These are phyloP conservation scores for Hirtodrosophila trivittata DNA, from an alignment of 2,888 invertebrate species.

Conservation along the genomic window DNA sequence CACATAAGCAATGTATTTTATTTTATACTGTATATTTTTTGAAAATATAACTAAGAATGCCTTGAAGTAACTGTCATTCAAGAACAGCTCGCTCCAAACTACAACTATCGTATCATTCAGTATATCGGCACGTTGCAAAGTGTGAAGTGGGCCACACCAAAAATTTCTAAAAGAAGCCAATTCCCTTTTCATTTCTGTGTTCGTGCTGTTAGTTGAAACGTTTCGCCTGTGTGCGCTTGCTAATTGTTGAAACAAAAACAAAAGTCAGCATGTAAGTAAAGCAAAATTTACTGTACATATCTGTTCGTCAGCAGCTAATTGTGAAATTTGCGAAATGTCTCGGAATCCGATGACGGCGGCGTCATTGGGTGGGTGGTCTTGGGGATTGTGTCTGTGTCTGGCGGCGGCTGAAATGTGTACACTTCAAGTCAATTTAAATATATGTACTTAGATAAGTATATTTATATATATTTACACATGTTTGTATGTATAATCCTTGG, in stretches of 20 bases:
- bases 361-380: conserved; percentile 23
- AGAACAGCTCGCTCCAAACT: too few species aligned
- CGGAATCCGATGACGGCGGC: conserved; percentile 11
- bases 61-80: too few species aligned
- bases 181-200: conserved; percentile 45
- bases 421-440: conserved; percentile 5
- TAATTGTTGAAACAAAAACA: conserved; percentile 23
- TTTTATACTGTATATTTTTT: too few species aligned
- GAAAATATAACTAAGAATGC: too few species aligned
- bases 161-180: conserved; percentile 3
- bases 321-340: conserved; percentile 16
- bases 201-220: conserved; percentile 45
- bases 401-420: conserved; percentile 7
- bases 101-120: too few species aligned
- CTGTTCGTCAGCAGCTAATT: background rate
- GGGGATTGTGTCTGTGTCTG: conserved; percentile 3
- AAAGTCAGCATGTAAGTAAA: conserved; percentile 40
- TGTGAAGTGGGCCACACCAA: background rate
- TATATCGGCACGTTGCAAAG: background rate
- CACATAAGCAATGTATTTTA: too few species aligned
- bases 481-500: too few species aligned
- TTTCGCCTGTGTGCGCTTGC: conserved; percentile 18
- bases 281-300: conserved; percentile 1
- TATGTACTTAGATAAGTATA: background rate
- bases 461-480: background rate